Conservation (phyloP, 2,888 invertebrate species). For the Nemapogon koenigi region DNA sequence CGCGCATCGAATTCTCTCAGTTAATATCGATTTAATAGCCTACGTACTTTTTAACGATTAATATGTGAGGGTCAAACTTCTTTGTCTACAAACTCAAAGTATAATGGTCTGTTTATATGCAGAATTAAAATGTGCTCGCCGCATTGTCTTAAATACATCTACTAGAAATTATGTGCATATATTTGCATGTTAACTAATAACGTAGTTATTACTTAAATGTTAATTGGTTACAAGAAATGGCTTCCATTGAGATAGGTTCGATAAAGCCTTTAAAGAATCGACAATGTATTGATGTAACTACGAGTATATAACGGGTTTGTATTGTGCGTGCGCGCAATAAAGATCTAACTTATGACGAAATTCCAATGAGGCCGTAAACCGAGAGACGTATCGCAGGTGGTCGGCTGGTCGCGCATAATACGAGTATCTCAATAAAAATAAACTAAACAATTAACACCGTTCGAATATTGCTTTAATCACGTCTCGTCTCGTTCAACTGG, state of each 20-base stretch:
- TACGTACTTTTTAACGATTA: constrained; percentile 43
- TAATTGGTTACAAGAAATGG: constrained; percentile 7
- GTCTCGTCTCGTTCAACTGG: constrained; percentile 26
- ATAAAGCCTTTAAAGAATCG: constrained; percentile 4
- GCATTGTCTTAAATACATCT: too few relatives aligned
- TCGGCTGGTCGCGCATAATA: constrained; percentile 22
- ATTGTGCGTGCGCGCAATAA: too few relatives aligned
- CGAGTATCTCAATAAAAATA: constrained; percentile 24
- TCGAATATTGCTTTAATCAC: constrained; percentile 31
- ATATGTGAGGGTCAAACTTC: constrained; percentile 25
- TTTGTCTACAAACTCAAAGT: constrained; percentile 29
- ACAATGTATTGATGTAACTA: constrained; percentile 1
- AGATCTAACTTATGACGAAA: constrained; percentile 30
- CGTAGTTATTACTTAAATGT: constrained; percentile 3
- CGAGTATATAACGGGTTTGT: neutral
- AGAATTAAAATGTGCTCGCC: constrained; percentile 1
- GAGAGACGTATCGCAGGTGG: constrained; percentile 22
- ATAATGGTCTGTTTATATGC: constrained; percentile 2
- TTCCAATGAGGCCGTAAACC: constrained; percentile 32
- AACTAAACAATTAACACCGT: constrained; percentile 30
- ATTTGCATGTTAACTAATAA: constrained; percentile 1
- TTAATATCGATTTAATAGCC: constrained; percentile 55
- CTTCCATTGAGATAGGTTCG: neutral
- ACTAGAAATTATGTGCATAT: neutral
- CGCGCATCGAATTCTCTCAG: constrained; percentile 46